Evolutionary conservation across 2,888 invertebrate genomes (phyloP).

Genomic region (Platycnemis pennipes): DNA sequence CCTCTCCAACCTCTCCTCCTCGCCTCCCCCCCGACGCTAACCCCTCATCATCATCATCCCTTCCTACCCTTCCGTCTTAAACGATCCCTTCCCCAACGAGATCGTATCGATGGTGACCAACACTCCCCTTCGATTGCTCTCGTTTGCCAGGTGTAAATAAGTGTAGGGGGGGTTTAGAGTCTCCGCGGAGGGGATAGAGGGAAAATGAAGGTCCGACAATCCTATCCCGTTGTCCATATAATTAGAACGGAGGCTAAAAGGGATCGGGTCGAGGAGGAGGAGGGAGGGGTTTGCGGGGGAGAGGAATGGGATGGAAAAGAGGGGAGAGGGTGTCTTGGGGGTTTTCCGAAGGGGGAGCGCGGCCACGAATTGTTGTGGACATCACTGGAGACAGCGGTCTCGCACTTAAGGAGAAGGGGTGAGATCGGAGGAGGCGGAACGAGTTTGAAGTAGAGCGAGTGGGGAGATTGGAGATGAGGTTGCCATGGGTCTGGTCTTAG

Average conservation of each 20-base stretch:
- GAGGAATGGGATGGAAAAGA: not conserved
- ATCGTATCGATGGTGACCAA: not conserved
- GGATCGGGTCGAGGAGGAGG: not conserved
- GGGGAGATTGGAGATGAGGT: not conserved
- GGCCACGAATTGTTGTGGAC: not conserved
- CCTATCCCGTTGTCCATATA: conserved; percentile 27
- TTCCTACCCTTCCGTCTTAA: not conserved
- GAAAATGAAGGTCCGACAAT: conserved; percentile 20
- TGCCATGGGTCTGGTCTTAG: too few relatives aligned
- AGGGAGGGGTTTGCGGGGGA: too few relatives aligned
- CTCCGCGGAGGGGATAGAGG: not conserved
- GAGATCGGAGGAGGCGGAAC: too few relatives aligned
- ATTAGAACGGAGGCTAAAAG: conserved; percentile 28
- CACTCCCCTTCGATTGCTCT: not conserved
- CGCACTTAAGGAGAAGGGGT: not conserved
- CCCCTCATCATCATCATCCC: not conserved
- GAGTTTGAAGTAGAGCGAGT: too few relatives aligned
- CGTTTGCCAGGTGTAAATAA: conserved; percentile 32
- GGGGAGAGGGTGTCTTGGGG: not conserved
- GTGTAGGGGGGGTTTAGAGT: not conserved
- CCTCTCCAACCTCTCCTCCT: not conserved
- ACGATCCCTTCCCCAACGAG: not conserved
- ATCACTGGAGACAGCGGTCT: too few relatives aligned
- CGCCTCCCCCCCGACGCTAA: not conserved
- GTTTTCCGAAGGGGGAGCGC: not conserved